phyloP scores from a whole-genome alignment of 2,113 vertebrate species.

The Nesogale talazaci region DNA sequence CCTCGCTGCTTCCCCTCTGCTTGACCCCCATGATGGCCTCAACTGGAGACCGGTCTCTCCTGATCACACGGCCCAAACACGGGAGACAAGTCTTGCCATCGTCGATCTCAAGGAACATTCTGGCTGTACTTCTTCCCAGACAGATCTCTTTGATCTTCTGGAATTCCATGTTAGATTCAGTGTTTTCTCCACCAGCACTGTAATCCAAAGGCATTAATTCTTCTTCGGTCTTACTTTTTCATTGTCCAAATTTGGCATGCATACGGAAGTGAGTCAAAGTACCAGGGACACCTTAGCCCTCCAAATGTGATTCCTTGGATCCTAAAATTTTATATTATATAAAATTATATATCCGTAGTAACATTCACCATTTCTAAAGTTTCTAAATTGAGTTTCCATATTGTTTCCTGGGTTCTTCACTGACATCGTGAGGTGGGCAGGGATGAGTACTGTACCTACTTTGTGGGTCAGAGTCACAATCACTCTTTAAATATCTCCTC shows the following conservation, averaged over 20 bases:
- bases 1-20: too few relatives aligned
- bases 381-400: neutral
- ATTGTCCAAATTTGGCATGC: neutral
- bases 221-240: neutral
- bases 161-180: neutral
- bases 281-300: neutral
- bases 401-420: neutral
- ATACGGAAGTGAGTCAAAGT: neutral
- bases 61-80: neutral
- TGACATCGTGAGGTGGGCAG: neutral
- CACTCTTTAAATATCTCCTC: neutral
- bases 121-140: neutral
- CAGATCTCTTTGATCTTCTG: neutral
- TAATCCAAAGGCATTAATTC: neutral
- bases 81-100: neutral
- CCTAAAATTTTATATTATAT: too few relatives aligned
- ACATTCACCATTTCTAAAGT: neutral
- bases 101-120: neutral
- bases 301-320: neutral
- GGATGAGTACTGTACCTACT: fast-evolving
- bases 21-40: neutral
- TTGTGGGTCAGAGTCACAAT: neutral
- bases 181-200: too few relatives aligned
- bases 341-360: neutral
- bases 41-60: neutral